Evolutionary conservation across 2,797 vertebrate species (phyloP).

Genomic region (Lepus oiostolus): DNA sequence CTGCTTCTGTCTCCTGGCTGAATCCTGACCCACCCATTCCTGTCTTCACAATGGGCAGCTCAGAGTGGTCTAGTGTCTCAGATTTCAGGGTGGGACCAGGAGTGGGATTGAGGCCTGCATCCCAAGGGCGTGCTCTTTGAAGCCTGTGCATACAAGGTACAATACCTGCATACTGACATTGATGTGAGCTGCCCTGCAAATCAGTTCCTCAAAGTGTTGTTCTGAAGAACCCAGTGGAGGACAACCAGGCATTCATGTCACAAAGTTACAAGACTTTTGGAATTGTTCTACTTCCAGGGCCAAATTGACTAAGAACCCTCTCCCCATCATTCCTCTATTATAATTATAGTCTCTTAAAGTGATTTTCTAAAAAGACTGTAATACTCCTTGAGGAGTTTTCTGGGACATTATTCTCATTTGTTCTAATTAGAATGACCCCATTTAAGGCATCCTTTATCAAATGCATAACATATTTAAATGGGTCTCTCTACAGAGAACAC

Average conservation of each 20-base stretch:
- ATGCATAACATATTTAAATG: slow-evolving; percentile 72
- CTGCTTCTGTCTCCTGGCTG: not conserved
- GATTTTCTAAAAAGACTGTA: slow-evolving; percentile 70
- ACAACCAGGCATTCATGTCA: slow-evolving; percentile 38
- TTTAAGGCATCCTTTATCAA: slow-evolving; percentile 76
- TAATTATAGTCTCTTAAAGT: slow-evolving; percentile 73
- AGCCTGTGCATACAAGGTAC: not conserved
- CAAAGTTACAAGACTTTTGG: not conserved
- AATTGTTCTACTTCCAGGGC: slow-evolving; percentile 54
- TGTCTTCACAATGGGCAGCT: not conserved
- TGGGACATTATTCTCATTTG: slow-evolving; percentile 73
- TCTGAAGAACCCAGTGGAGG: not conserved
- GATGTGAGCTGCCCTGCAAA: not conserved
- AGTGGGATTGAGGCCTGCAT: not conserved
- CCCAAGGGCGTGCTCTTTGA: not conserved
- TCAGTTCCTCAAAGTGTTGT: not conserved
- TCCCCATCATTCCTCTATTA: not conserved
- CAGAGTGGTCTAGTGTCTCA: not conserved
- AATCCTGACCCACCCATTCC: not conserved
- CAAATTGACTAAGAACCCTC: slow-evolving; percentile 17
- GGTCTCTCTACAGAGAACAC: slow-evolving; percentile 64
- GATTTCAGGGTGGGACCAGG: not conserved
- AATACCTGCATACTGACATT: not conserved
- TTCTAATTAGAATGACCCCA: slow-evolving; percentile 80
- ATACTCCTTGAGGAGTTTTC: slow-evolving; percentile 72